Base-by-base conservation (phyloP, 2,113 vertebrate genomes). In the Dipodomys spectabilis region DNA sequence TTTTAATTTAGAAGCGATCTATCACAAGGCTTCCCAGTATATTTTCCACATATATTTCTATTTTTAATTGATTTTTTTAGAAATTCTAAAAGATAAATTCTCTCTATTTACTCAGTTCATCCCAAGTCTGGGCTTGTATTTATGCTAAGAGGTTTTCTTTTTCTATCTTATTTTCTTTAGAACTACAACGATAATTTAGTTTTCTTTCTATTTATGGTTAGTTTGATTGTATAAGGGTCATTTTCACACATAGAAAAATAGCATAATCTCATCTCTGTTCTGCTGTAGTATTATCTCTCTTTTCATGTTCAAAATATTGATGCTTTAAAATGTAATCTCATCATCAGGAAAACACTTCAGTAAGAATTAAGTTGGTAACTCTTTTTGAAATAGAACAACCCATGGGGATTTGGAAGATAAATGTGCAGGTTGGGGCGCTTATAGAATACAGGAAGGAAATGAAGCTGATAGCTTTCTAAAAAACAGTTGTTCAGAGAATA, bases 301-400 rank as follows among this genome's bases (percentile, higher is more conserved):
- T 95, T 94, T 87, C 77, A 62, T 92, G 44, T 81, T 90, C 49
- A 75, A 91, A 71, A 96, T 79, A 92, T n/a, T 32, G 74, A 94
- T 92, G n/a, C 35, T 94, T 93, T 28, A 87, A 92, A 91, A 62
- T 25, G 53, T 65, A 90, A 86, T 68, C 53, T 89, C 71, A 73
- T 90, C 82, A 88, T 78, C 35, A 93, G 85, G 67, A 93, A 92
- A 95, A 69, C 35, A 92, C 93, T 92, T 93, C 62, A 30, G 62
- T 83, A 87, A 79, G 81, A 81, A 93, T 80, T 79, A 94, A 91
- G 45, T 86, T 92, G 35, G 9, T 87, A 75, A 83, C 69, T 94
- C 27, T 88, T 84, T 84, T 64, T 89, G 73, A 89, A 96, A 77
- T 65, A 30, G n/a, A 95, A 57, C 53, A 62, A 86, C 44, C 71